Base-by-base conservation (phyloP, 2,888 invertebrate species). In the Synanthedon vespiformis region DNA sequence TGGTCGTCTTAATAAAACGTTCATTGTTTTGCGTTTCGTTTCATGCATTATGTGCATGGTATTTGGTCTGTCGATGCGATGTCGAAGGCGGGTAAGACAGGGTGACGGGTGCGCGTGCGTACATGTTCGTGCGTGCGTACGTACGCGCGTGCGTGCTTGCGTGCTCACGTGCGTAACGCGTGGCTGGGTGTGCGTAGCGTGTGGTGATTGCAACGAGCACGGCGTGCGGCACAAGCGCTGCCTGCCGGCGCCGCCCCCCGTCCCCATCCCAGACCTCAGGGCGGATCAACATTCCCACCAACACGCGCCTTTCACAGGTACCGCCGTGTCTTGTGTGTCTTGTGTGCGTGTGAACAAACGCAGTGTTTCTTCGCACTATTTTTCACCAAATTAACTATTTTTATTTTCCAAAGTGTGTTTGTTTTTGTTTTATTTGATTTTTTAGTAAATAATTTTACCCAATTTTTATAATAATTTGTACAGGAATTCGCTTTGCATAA, bases 181-280 rank as follows among this genome's bases (percentile, higher is more conserved):
- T 48, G 22, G 16, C 12, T 16, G 89, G 85, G 88, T 86, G 82
- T 89, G 67, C 63, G 67, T 74, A 72, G 76, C 62, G 89, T 81
- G 90, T 89, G 79, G 89, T 89, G 79, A 77, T 67, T 89, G 93
- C 89, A 95, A 95, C 92, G 91, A 89, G 89, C 93, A 93, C 88
- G 95, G 95, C 86, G 95, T 95, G 89, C 91, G 92, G 77, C 94
- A 93, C 90, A 91, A 91, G 88, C 92, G 85, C 68, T 91, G 94
- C 85, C 92, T 95, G 88, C 93, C 95, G 85, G 92, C 93, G 89
- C 92, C 94, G 84, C 89, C 91, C 83, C 92, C 94, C 80, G 89
- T 89, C 80, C 92, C 94, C 83, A 96, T 96, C 81, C 95, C 95
- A 78, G 94, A 95, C 89, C 92, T 96, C 86, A 92, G 95, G 83